A percentile compares a stretch with the other conserved stretches of the same genome.
phyloP scores from a whole-genome alignment of 2,113 vertebrate species.

The Pseudopodoces humilis region DNA sequence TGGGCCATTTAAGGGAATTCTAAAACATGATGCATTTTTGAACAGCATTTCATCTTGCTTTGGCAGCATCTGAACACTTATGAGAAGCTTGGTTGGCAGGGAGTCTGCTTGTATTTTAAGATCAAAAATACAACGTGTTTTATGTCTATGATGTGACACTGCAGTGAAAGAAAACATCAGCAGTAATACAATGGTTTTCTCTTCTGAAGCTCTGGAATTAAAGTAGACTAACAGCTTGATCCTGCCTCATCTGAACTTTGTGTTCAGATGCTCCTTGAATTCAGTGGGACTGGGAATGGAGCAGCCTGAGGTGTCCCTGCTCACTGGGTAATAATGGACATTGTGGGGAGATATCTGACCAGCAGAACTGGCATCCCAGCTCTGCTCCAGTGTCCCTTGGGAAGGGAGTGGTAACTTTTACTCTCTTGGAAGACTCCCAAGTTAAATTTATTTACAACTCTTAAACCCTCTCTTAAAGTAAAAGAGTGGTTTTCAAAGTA shows the following conservation, averaged over 20 bases:
- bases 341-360: not conserved
- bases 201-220: not conserved
- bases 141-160: not conserved
- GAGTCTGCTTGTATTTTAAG: not conserved
- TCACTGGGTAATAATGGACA: not conserved
- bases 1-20: constrained; percentile 38
- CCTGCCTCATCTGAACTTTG: not conserved
- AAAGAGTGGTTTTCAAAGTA: not conserved
- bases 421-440: not conserved
- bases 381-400: not conserved
- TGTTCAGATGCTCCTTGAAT: not conserved
- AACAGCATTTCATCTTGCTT: not conserved
- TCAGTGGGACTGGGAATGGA: not conserved
- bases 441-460: not conserved
- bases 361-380: not conserved
- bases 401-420: not conserved
- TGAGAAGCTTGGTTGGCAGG: not conserved
- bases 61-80: constrained; percentile 17
- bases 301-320: not conserved
- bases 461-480: not conserved
- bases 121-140: not conserved
- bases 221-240: not conserved
- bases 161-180: not conserved
- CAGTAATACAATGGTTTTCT: not conserved
- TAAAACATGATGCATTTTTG: constrained; percentile 18